Percentiles rank a stretch among this genome's conserved stretches.
phyloP scores from a whole-genome alignment of 2,113 vertebrate species.

The Boulengeromyrus knoepffleri region DNA sequence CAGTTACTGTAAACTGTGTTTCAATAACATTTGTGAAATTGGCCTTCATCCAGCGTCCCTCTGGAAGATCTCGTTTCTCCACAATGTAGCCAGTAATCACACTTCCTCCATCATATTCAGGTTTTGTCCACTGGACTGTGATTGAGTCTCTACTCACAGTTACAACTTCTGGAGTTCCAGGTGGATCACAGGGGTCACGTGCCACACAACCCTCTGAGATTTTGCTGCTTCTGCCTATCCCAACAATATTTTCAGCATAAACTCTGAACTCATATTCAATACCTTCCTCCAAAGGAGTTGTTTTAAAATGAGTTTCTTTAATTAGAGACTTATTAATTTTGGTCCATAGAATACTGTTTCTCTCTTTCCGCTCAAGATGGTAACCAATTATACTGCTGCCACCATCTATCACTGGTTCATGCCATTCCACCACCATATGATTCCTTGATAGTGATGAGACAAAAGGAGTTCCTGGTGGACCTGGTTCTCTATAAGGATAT shows the following conservation, averaged over 20 bases:
- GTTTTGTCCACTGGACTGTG: slow-evolving; percentile 89
- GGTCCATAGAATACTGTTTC: slow-evolving; percentile 93
- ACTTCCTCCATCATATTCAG: slow-evolving; percentile 94
- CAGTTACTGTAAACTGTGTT: slow-evolving; percentile 85
- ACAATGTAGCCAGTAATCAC: slow-evolving; percentile 89
- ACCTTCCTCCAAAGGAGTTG: slow-evolving; percentile 84
- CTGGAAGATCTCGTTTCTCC: slow-evolving; percentile 93
- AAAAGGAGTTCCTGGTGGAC: slow-evolving; percentile 93
- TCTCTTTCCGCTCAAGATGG: slow-evolving; percentile 93
- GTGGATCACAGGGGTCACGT: slow-evolving; percentile 90
- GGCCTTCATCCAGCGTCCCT: slow-evolving; percentile 93
- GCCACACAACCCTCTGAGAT: slow-evolving; percentile 86
- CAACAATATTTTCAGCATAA: slow-evolving; percentile 96
- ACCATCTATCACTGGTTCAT: slow-evolving; percentile 88
- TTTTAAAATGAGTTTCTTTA: slow-evolving; percentile 83
- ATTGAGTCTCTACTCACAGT: slow-evolving; percentile 83
- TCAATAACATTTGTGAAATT: slow-evolving; percentile 98
- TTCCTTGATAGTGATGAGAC: slow-evolving; percentile 77
- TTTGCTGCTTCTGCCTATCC: slow-evolving; percentile 89
- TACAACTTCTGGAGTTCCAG: slow-evolving; percentile 84
- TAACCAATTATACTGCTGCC: slow-evolving; percentile 87
- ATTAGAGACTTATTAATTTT: slow-evolving; percentile 92
- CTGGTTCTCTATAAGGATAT: slow-evolving; percentile 94
- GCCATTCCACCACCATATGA: slow-evolving; percentile 88
- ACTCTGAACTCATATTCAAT: slow-evolving; percentile 93